Percentiles rank a stretch among this genome's conserved stretches.
phyloP scores from a whole-genome alignment of 2,888 invertebrate genomes.

The Pemphredon lugubris region DNA sequence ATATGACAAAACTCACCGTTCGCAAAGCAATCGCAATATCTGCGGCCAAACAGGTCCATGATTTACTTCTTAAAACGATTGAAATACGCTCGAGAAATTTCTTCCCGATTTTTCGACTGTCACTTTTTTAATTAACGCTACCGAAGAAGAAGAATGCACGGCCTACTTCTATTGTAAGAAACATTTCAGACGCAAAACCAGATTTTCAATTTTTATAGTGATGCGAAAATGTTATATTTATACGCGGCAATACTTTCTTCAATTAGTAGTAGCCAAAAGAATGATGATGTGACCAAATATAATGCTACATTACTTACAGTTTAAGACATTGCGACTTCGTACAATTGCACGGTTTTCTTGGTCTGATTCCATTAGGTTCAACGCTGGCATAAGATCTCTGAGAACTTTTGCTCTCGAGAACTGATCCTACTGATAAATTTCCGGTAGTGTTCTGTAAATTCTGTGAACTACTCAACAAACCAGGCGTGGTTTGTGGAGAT shows the following conservation, averaged over 20 bases:
- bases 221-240: no score
- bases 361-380: slow-evolving; percentile 84
- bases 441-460: slow-evolving; percentile 70
- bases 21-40: slow-evolving; percentile 99
- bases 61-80: slow-evolving; percentile 5
- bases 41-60: slow-evolving; percentile 71
- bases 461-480: slow-evolving; percentile 72
- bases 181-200: no score
- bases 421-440: slow-evolving; percentile 67
- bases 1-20: slow-evolving; percentile 99
- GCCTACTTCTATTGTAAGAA: slow-evolving; percentile 15
- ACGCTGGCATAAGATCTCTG: slow-evolving; percentile 71
- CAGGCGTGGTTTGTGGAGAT: slow-evolving; percentile 71
- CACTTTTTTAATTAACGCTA: slow-evolving; percentile 8
- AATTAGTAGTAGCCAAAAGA: no score
- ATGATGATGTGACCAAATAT: no score
- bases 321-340: slow-evolving; percentile 99
- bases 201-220: no score
- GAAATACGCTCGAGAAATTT: background rate
- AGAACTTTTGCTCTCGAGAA: slow-evolving; percentile 71
- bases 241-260: no score
- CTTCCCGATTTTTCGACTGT: background rate
- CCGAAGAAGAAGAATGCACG: slow-evolving; percentile 45
- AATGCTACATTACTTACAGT: slow-evolving; percentile 84
- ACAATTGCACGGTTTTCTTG: slow-evolving; percentile 98